Base-by-base conservation (phyloP, 2,113 vertebrate genomes). In the Dendrocopos noguchii region DNA sequence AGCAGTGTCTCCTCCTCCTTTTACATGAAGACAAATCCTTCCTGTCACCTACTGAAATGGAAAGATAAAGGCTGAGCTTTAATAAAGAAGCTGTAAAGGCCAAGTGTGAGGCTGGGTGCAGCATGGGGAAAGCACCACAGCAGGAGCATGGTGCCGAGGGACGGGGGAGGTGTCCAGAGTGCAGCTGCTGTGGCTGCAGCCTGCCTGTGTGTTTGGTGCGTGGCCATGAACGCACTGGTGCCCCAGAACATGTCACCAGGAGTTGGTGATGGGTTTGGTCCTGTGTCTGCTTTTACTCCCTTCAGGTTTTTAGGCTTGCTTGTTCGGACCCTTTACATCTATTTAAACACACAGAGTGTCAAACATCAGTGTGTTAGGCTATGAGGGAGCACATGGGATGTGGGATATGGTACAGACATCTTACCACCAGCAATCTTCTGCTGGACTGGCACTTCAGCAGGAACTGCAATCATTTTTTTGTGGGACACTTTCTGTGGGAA, bases 31-130 rank as follows among this genome's bases (percentile, higher is more conserved):
- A 82, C 33, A 68, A 88, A 75, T 96, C 94, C 90, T 91, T 84
- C 90, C 90, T 80, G 84, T 94, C 95, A 93, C 93, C 93, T 94
- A 79, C 97, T 94, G 86, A 96, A 95, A 96, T 92, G 76, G 93
- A 93, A 95, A 97, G 95, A 97, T 93, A 97, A 95, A 96, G 93
- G 93, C 94, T 83, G 88, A 82, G 82, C 90, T 95, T 96, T 94
- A 95, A 94, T 97, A 95, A 96, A 88, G 96, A 86, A 90, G 80
- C 89, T 55, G 6, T 72, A 60, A 83, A 86, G 82, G 61, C 78
- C 6, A 34, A 77, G 88, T 46, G 57, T 55, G 17, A 76, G 65
- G 80, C 77, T 64, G 65, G 68, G 76, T 80, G 88, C 68, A 9
- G 57, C 36, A 0, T 5, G 63, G 65, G 72, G 76, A 87, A 13